Conservation (phyloP, 2,113 vertebrate genomes). For the Calonectris borealis region DNA sequence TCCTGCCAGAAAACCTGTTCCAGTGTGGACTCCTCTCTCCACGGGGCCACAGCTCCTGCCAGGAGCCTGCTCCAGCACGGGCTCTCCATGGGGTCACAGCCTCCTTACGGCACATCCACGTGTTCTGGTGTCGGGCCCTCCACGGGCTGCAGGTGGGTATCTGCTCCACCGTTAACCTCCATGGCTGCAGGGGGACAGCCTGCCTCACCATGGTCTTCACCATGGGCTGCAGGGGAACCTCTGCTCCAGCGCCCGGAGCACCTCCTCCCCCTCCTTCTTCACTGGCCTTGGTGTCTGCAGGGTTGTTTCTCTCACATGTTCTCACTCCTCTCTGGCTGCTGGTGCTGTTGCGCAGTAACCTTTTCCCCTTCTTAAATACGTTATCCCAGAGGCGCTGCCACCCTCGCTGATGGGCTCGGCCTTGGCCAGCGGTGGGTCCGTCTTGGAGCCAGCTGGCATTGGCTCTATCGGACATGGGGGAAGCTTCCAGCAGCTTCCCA, state of each 20-base stretch:
- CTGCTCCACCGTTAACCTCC: neutral
- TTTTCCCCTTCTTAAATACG: too few species aligned
- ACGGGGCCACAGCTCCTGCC: neutral
- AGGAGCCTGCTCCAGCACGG: neutral
- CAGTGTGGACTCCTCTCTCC: too few species aligned
- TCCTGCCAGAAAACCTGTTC: neutral
- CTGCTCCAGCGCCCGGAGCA: too few species aligned
- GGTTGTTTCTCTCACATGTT: too few species aligned
- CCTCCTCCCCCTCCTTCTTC: too few species aligned
- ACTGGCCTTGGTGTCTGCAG: too few species aligned
- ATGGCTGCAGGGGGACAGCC: neutral
- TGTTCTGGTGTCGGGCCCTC: fast-evolving
- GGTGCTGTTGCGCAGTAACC: too few species aligned
- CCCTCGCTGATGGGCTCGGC: neutral
- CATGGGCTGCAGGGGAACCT: neutral
- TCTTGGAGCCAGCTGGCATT: fast-evolving
- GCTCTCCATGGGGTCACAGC: neutral
- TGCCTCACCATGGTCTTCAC: neutral
- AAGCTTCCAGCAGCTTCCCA: neutral
- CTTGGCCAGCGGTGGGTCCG: fast-evolving
- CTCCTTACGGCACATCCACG: too few species aligned
- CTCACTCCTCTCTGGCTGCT: too few species aligned
- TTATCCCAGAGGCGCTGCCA: neutral
- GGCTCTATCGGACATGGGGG: fast-evolving
- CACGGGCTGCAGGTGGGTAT: neutral